phyloP scores from a whole-genome alignment of 2,888 invertebrate genomes.

The Pollenia amentaria region DNA sequence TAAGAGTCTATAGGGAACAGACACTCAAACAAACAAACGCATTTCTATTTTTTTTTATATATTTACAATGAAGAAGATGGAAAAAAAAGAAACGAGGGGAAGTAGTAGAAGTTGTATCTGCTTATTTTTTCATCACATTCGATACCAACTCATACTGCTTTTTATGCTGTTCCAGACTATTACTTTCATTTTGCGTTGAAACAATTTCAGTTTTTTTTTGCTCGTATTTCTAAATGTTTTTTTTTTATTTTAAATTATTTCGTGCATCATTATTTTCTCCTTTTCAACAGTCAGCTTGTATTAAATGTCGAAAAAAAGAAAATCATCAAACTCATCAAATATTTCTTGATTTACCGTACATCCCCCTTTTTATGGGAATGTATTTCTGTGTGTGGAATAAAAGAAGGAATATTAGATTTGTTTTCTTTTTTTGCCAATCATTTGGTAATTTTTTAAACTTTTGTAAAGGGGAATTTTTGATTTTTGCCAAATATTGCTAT shows the following conservation, averaged over 20 bases:
- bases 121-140: neutral
- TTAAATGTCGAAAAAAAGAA: slow-evolving; percentile 26
- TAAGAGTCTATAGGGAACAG: too few relatives aligned
- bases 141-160: neutral
- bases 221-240: neutral
- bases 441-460: neutral
- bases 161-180: slow-evolving; percentile 50
- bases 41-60: too few relatives aligned
- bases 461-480: slow-evolving; percentile 12
- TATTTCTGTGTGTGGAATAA: neutral
- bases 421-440: neutral
- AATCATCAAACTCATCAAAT: slow-evolving; percentile 32
- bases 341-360: slow-evolving; percentile 51
- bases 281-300: slow-evolving; percentile 20
- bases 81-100: neutral
- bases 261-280: slow-evolving; percentile 56
- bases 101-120: neutral
- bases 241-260: slow-evolving; percentile 33
- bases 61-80: too few relatives aligned
- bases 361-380: slow-evolving; percentile 9
- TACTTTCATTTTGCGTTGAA: slow-evolving; percentile 44
- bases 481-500: slow-evolving; percentile 42
- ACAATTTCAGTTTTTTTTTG: slow-evolving; percentile 6
- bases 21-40: too few relatives aligned
- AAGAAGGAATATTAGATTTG: neutral